These are phyloP conservation scores for Elaphurus davidianus DNA, from an alignment of 2,113 vertebrate genomes.

Conservation along the genomic window DNA sequence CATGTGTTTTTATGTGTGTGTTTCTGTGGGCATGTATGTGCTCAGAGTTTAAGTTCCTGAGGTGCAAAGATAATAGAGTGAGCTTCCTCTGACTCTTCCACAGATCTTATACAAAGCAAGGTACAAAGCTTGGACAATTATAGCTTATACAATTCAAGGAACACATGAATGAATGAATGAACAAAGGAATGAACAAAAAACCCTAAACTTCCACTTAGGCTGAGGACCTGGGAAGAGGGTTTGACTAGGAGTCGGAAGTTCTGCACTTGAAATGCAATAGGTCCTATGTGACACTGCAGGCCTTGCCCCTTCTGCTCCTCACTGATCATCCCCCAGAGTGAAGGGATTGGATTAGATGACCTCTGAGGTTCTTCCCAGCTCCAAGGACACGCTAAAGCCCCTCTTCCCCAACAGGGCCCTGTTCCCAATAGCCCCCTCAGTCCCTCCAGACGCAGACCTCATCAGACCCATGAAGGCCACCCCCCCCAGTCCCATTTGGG, in stretches of 20 bases:
- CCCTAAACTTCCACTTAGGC: neutral
- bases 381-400: neutral
- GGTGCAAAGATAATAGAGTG: neutral
- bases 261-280: neutral
- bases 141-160: neutral
- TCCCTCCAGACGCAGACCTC: neutral
- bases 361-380: neutral
- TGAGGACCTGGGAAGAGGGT: neutral
- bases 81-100: neutral
- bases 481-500: neutral
- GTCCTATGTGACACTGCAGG: neutral
- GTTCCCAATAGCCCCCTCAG: neutral
- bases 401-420: neutral
- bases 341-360: neutral
- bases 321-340: too few species aligned
- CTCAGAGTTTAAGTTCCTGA: neutral
- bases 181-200: neutral
- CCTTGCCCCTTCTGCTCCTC: neutral
- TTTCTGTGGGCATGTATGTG: neutral
- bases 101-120: neutral
- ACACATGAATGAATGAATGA: neutral
- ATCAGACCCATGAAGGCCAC: neutral
- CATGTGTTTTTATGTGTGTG: neutral
- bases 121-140: neutral
- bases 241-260: neutral